These are phyloP conservation scores for Sapayoa aenigma DNA, from an alignment of 2,113 vertebrate species.

Conservation along the genomic window DNA sequence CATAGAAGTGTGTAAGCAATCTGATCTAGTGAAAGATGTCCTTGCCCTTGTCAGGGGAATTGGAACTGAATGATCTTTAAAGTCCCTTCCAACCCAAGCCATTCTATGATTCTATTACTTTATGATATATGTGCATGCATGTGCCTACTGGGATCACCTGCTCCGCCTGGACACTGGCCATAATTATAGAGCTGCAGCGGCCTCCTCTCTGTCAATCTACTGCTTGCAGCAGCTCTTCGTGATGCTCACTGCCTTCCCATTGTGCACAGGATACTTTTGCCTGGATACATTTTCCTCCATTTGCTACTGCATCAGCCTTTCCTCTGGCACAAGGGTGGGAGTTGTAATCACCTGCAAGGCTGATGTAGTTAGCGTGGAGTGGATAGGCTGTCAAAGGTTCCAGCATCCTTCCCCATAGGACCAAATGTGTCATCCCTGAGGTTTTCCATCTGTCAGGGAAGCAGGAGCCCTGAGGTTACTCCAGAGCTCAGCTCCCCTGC, in stretches of 20 bases:
- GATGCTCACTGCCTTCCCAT: accelerated
- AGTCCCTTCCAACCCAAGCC: neutral
- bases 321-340: neutral
- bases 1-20: neutral
- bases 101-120: neutral
- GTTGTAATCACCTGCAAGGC: neutral
- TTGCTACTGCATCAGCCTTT: neutral
- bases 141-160: neutral
- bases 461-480: neutral
- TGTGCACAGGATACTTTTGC: neutral
- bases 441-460: conserved; percentile 11
- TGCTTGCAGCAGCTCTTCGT: neutral
- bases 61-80: neutral
- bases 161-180: neutral
- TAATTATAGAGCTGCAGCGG: neutral
- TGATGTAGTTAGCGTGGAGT: neutral
- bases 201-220: accelerated
- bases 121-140: accelerated
- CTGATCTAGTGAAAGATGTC: neutral
- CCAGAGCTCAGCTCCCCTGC: neutral
- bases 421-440: neutral
- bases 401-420: neutral
- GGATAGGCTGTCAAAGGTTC: neutral
- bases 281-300: neutral
- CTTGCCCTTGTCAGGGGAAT: neutral